Conservation (phyloP, 2,797 vertebrate species). For the Nyctalus aviator region DNA sequence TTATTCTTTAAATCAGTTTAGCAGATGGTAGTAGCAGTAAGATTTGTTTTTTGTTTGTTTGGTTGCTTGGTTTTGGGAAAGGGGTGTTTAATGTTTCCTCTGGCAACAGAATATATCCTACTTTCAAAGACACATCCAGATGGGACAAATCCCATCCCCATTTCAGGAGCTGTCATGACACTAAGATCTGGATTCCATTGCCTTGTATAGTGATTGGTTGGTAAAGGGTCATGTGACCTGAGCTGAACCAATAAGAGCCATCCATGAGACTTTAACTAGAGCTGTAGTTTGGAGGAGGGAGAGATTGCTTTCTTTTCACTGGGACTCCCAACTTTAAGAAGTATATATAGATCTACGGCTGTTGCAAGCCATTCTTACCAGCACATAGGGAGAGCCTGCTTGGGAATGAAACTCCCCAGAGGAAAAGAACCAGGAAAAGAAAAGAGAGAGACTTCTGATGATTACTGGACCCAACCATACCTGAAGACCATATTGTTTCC, state of each 20-base stretch:
- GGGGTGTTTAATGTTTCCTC: background rate
- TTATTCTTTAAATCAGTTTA: background rate
- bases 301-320: background rate
- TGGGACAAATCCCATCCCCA: background rate
- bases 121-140: background rate
- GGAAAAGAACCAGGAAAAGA: background rate
- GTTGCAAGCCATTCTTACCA: background rate
- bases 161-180: background rate
- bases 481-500: background rate
- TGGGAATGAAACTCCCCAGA: background rate
- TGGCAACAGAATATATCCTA: background rate
- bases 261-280: background rate
- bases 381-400: background rate
- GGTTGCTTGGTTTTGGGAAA: background rate
- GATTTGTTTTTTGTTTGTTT: background rate
- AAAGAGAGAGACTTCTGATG: background rate
- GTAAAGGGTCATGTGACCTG: background rate
- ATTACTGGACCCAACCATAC: background rate
- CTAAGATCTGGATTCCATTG: background rate
- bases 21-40: background rate
- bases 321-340: background rate
- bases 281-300: background rate
- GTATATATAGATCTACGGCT: background rate
- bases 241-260: background rate
- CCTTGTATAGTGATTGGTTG: background rate